Conservation (phyloP, 2,888 invertebrate genomes). For the Brenthis hecate region DNA sequence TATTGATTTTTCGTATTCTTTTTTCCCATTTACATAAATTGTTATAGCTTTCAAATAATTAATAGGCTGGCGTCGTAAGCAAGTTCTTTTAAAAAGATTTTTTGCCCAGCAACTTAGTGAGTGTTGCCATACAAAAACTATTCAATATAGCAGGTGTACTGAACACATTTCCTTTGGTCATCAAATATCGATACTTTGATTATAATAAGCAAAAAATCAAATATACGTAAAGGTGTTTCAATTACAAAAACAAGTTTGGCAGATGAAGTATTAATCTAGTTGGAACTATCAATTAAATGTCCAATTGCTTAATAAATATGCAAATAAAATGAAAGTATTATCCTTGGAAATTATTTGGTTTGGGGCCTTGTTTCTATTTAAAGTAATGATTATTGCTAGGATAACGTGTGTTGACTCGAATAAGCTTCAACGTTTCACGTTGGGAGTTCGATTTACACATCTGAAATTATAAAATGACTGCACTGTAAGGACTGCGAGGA, state of each 20-base stretch:
- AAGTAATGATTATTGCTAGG: too few relatives aligned
- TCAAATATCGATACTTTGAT: conserved; percentile 18
- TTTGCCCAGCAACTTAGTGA: background rate
- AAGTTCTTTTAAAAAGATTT: background rate
- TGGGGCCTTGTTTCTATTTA: too few relatives aligned
- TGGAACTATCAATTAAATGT: conserved; percentile 4
- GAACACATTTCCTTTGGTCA: conserved; percentile 20
- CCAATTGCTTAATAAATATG: conserved; percentile 2
- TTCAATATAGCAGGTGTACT: conserved; percentile 7
- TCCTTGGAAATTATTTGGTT: conserved; percentile 5
- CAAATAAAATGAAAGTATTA: conserved; percentile 6
- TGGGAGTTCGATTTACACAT: too few relatives aligned
- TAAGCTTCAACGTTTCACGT: too few relatives aligned
- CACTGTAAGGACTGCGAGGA: too few relatives aligned
- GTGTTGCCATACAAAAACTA: background rate
- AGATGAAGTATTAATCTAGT: conserved; percentile 21
- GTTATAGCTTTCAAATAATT: too few relatives aligned
- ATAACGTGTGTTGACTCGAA: too few relatives aligned
- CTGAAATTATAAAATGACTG: too few relatives aligned
- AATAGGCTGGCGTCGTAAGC: too few relatives aligned
- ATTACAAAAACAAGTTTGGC: conserved; percentile 18
- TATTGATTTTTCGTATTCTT: too few relatives aligned
- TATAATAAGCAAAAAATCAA: conserved; percentile 12
- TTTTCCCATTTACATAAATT: too few relatives aligned
- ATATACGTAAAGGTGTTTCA: conserved; percentile 15